Percentiles rank a stretch among this genome's conserved stretches.
phyloP scores from a whole-genome alignment of 2,888 invertebrate species.

The Mesorhabditis sp. region DNA sequence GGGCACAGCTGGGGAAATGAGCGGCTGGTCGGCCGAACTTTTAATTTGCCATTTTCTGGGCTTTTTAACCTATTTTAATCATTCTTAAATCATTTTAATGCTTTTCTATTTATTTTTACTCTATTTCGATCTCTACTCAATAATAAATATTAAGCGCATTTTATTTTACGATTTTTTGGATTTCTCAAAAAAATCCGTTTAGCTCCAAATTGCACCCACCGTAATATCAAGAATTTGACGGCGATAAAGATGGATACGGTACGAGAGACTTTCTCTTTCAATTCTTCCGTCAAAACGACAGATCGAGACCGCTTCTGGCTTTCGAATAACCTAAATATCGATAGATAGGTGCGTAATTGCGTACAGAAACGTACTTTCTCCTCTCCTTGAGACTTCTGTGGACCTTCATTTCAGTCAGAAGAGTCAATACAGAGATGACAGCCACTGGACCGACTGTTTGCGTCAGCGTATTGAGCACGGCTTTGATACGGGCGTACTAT shows the following conservation, averaged over 20 bases:
- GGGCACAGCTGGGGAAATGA: no score
- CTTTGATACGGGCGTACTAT: conserved; percentile 44
- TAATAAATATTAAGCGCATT: no score
- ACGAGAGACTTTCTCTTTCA: conserved; percentile 48
- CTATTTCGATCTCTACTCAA: no score
- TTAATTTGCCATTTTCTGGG: no score
- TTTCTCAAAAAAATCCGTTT: no score
- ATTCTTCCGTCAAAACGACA: conserved; percentile 45
- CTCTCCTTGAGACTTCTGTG: conserved; percentile 46
- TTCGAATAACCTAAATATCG: conserved; percentile 48
- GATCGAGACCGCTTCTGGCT: conserved; percentile 48
- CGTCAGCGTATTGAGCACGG: conserved; percentile 44
- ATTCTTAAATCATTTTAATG: no score
- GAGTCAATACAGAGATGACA: conserved; percentile 46
- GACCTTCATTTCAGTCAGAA: conserved; percentile 50
- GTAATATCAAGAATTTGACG: conserved; percentile 51
- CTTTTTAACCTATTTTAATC: no score
- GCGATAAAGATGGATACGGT: conserved; percentile 56
- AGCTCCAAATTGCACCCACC: conserved; percentile 25
- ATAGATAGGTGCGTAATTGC: neutral
- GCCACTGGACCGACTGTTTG: conserved; percentile 53
- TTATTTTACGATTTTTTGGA: no score
- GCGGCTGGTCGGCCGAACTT: no score
- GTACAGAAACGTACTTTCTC: conserved; percentile 37
- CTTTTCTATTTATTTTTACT: no score